Conservation (phyloP, 2,888 invertebrate genomes). For the Lordiphosa andalusiaca region DNA sequence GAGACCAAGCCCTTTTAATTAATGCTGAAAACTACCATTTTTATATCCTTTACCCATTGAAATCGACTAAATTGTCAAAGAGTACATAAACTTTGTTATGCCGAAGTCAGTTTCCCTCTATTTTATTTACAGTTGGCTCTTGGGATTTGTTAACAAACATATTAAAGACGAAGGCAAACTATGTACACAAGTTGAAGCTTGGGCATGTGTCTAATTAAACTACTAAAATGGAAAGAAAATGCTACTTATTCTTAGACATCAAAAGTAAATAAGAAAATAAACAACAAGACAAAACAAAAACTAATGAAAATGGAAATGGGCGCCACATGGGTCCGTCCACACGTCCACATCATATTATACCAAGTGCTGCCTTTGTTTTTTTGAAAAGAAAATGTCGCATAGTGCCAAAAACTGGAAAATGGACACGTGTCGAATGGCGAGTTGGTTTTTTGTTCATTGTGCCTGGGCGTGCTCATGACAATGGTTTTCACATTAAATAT, state of each 20-base stretch:
- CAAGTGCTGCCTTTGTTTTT: conserved; percentile 20
- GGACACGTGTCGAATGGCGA: no score
- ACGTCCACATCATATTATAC: conserved; percentile 5
- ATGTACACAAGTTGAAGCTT: no score
- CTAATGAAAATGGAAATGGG: conserved; percentile 18
- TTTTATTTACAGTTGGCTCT: no score
- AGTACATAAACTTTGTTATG: no score
- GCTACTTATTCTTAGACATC: background rate
- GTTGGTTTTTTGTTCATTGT: conserved; percentile 24
- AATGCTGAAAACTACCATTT: no score
- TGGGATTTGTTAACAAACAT: no score
- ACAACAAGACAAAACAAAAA: background rate
- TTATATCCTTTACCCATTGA: no score
- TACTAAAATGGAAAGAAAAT: conserved; percentile 1
- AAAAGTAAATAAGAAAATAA: no score
- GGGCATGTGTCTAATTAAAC: background rate
- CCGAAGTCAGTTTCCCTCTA: no score
- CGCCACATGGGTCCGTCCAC: conserved; percentile 15
- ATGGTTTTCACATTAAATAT: conserved; percentile 38
- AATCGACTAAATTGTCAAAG: no score
- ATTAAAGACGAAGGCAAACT: no score
- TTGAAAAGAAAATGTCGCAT: conserved; percentile 19
- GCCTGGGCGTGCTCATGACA: conserved; percentile 28
- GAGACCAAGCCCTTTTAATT: no score
- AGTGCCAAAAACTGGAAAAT: conserved; percentile 29